Evolutionary conservation across 2,113 vertebrate genomes (phyloP).

Genomic region (Pseudopodoces humilis): DNA sequence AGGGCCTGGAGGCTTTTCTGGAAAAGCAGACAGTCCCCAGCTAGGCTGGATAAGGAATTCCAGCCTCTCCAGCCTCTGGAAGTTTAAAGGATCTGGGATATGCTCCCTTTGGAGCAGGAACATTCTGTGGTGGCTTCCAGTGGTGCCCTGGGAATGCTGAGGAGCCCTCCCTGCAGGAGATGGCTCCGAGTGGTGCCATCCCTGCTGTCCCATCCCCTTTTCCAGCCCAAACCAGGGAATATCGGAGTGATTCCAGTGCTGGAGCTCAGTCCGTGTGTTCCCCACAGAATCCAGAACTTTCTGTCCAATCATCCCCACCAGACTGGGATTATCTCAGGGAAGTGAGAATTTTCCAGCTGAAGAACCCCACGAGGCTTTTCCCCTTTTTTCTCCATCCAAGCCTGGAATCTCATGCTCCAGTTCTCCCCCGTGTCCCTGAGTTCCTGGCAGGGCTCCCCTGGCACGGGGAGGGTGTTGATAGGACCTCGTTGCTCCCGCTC

Average conservation of each 20-base stretch:
- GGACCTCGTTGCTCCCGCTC: background rate
- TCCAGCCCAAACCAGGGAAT: background rate
- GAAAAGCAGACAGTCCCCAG: background rate
- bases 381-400: background rate
- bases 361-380: fast-evolving
- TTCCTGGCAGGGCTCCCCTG: background rate
- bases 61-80: background rate
- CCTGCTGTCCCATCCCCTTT: background rate
- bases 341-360: background rate
- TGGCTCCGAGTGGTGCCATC: fast-evolving
- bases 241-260: fast-evolving
- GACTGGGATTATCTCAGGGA: background rate
- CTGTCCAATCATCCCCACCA: background rate
- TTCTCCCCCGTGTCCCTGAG: background rate
- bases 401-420: background rate
- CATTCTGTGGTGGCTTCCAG: background rate
- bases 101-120: background rate
- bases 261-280: fast-evolving
- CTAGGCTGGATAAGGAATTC: background rate
- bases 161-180: background rate
- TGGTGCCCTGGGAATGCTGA: background rate
- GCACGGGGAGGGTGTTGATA: background rate
- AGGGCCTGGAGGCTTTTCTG: background rate
- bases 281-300: background rate
- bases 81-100: fast-evolving